Base-by-base conservation (phyloP, 2,113 vertebrate genomes). In the Emberiza fucata region DNA sequence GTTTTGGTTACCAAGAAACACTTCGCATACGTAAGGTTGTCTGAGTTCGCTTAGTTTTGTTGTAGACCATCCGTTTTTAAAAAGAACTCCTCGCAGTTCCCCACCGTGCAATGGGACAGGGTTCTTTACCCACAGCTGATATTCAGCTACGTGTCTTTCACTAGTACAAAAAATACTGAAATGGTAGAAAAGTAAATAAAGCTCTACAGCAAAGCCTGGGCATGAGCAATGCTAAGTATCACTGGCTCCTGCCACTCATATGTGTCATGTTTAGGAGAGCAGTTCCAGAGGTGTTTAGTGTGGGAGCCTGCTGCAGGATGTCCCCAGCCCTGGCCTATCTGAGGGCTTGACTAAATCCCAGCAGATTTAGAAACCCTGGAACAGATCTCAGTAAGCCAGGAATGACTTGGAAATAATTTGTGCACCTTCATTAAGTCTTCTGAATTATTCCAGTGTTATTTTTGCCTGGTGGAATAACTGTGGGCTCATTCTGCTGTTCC, bases 91-190 rank as follows among this genome's bases (percentile, higher is more conserved):
- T 70, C 1, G 0, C 39, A 24, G 56, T 53, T 71, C 39, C 27
- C 25, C 33, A 17, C 44, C 11, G 19, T 40, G 35, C 29, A n/a
- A 42, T 1, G 0, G 1, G 1, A 9, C 35, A 15, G 31, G 37
- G 20, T 64, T 75, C 42, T 17, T 94, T 85, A 35, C 63, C 35
- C 61, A 17, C 15, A 40, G 45, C 4, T 81, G 68, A 22, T 69
- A 42, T 6, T 79, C 40, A 50, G 12, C 47, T 81, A 23, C 35
- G 20, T 13, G 6, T 76, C 24, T 64, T 88, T 80, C 63, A 44
- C 19, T 81, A 68, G 37, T 27, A 88, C 33, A 35, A 77, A 72
- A 76, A 90, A 12, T 27, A 45, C 27, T 60, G 47, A 54, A 83
- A 29, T 14, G 21, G 20, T n/a, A 64, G 71, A 64, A 81, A 76